Percentiles rank a stretch among this genome's conserved stretches.
Evolutionary conservation across 2,797 vertebrate genomes (phyloP).

Genomic region (Antennarius maculatus): DNA sequence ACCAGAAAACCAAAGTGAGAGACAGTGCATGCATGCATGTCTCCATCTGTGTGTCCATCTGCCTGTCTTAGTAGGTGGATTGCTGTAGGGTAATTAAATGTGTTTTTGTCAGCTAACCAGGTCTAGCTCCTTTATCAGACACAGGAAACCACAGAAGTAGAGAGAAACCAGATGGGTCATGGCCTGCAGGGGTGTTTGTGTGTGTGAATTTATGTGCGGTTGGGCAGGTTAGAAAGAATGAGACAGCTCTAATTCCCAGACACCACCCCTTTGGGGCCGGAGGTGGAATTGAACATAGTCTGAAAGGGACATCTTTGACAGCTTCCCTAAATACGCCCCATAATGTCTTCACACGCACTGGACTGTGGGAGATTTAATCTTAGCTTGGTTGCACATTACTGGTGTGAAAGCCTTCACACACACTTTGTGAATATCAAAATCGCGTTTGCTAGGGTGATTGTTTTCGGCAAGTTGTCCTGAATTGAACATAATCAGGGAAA

Average conservation of each 20-base stretch:
- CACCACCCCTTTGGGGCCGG: slow-evolving; percentile 62
- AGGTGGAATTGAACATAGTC: slow-evolving; percentile 75
- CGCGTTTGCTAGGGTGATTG: slow-evolving; percentile 13
- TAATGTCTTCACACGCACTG: slow-evolving; percentile 69
- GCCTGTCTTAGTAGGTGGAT: slow-evolving; percentile 44
- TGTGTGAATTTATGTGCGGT: slow-evolving; percentile 69
- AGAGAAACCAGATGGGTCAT: slow-evolving; percentile 73
- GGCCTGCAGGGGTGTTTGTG: slow-evolving; percentile 69
- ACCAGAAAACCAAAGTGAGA: slow-evolving; percentile 62
- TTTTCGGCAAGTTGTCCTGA: slow-evolving; percentile 30
- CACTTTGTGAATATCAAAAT: slow-evolving; percentile 35
- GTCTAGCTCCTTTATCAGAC: slow-evolving; percentile 63
- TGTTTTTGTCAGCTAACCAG: slow-evolving; percentile 73
- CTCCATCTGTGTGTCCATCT: slow-evolving; percentile 21
- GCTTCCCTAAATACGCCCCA: slow-evolving; percentile 70
- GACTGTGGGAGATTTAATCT: slow-evolving; percentile 61
- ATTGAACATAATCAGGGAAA: slow-evolving; percentile 28
- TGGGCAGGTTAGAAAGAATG: slow-evolving; percentile 59
- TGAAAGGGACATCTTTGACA: slow-evolving; percentile 75
- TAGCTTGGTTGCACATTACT: slow-evolving; percentile 47
- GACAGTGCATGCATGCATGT: slow-evolving; percentile 20
- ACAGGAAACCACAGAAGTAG: slow-evolving; percentile 62
- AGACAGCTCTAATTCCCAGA: slow-evolving; percentile 75
- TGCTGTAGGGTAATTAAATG: slow-evolving; percentile 72
- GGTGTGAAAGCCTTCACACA: slow-evolving; percentile 20